Evolutionary conservation across 2,797 vertebrate genomes (phyloP).

Genomic region (Serranus cabrilla): DNA sequence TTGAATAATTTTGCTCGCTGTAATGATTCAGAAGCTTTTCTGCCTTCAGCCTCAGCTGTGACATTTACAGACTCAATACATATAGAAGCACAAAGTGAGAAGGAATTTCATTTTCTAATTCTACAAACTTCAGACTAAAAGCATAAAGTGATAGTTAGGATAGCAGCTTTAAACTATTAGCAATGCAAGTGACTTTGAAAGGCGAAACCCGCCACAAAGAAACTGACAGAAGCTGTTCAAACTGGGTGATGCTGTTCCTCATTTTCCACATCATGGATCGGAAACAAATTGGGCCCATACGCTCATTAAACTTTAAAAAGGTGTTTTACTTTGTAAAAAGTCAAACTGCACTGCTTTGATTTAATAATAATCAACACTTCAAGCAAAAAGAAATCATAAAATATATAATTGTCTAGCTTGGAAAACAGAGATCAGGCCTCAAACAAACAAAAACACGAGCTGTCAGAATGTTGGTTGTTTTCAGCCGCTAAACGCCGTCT

Average conservation of each 20-base stretch:
- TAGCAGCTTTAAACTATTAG: too few relatives aligned
- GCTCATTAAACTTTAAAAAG: background rate
- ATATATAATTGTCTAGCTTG: conserved; percentile 3
- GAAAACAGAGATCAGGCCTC: conserved; percentile 15
- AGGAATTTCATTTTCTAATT: background rate
- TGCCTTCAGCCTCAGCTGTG: conserved; percentile 7
- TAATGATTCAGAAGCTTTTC: conserved; percentile 11
- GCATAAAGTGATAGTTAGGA: too few relatives aligned
- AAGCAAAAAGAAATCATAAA: background rate
- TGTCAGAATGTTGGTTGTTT: conserved; percentile 11
- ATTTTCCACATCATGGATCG: background rate
- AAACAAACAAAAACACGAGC: conserved; percentile 1
- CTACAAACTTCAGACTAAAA: too few relatives aligned
- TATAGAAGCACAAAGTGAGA: background rate
- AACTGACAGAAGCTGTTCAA: background rate
- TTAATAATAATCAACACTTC: conserved; percentile 22
- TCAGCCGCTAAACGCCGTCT: background rate
- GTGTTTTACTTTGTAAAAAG: background rate
- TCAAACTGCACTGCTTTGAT: background rate
- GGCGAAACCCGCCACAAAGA: background rate
- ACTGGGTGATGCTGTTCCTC: background rate
- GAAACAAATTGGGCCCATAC: background rate
- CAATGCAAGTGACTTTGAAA: too few relatives aligned
- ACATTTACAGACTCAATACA: conserved; percentile 26
- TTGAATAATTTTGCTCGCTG: conserved; percentile 13